Percentiles rank a stretch among this genome's conserved stretches.
phyloP scores from a whole-genome alignment of 2,888 invertebrate genomes.

The Hylaea fasciaria region DNA sequence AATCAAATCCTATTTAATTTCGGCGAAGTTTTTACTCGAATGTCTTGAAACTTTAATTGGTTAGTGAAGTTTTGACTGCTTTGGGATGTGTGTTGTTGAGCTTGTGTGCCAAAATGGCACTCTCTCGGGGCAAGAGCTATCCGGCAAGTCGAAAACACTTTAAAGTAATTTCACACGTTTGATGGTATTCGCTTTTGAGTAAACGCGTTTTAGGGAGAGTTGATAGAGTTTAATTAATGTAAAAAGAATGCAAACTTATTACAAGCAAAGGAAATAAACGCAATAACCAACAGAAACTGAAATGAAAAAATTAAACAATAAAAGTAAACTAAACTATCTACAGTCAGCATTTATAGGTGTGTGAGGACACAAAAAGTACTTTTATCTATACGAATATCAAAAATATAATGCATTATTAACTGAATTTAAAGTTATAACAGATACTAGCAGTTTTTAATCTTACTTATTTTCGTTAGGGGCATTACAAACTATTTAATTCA shows the following conservation, averaged over 20 bases:
- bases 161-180: conserved; percentile 64
- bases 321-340: no score
- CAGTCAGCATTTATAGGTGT: no score
- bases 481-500: conserved; percentile 1
- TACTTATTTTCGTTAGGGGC: not conserved
- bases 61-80: conserved; percentile 48
- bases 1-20: conserved; percentile 35
- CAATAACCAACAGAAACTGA: no score
- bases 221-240: conserved; percentile 2
- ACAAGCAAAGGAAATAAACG: no score
- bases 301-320: no score
- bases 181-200: conserved; percentile 45
- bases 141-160: conserved; percentile 56
- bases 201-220: conserved; percentile 35
- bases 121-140: conserved; percentile 45
- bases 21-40: conserved; percentile 41
- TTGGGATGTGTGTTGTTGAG: conserved; percentile 52
- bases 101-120: conserved; percentile 52
- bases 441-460: no score
- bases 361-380: no score
- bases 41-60: conserved; percentile 44
- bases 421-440: no score
- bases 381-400: no score
- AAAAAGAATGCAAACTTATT: no score
- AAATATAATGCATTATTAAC: no score